Evolutionary conservation across 2,888 invertebrate species (phyloP).

Genomic region (Chironomus tentans): DNA sequence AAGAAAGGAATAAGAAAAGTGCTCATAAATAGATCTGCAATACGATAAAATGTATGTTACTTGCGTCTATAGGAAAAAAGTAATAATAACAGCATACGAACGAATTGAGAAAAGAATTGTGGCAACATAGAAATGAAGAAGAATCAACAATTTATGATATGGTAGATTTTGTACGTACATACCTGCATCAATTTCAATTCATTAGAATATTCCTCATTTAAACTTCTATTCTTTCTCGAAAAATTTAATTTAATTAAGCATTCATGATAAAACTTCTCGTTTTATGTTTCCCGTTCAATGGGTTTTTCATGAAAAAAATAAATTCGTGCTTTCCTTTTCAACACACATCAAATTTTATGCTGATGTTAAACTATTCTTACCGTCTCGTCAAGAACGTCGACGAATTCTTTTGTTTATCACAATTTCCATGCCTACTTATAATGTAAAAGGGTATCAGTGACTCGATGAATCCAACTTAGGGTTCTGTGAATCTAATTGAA

Average conservation of each 20-base stretch:
- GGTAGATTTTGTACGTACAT: background rate
- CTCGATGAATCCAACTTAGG: no score
- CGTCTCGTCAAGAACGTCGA: no score
- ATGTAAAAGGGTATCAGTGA: no score
- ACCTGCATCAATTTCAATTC: background rate
- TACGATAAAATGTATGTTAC: background rate
- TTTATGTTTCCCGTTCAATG: background rate
- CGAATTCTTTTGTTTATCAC: no score
- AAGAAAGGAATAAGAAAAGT: background rate
- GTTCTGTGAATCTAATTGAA: no score
- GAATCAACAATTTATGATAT: no score
- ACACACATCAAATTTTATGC: no score
- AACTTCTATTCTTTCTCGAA: background rate
- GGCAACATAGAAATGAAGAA: background rate
- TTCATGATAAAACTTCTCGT: background rate
- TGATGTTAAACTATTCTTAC: no score
- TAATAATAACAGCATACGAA: background rate
- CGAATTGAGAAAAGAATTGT: background rate
- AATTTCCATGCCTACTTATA: no score
- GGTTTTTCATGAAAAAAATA: background rate
- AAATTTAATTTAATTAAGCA: background rate
- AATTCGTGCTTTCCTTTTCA: constrained; percentile 1
- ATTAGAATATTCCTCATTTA: background rate
- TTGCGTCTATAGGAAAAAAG: background rate
- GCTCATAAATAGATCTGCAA: constrained; percentile 6